These are phyloP conservation scores for Gobio gobio DNA, from an alignment of 2,113 vertebrate genomes.

Conservation along the genomic window DNA sequence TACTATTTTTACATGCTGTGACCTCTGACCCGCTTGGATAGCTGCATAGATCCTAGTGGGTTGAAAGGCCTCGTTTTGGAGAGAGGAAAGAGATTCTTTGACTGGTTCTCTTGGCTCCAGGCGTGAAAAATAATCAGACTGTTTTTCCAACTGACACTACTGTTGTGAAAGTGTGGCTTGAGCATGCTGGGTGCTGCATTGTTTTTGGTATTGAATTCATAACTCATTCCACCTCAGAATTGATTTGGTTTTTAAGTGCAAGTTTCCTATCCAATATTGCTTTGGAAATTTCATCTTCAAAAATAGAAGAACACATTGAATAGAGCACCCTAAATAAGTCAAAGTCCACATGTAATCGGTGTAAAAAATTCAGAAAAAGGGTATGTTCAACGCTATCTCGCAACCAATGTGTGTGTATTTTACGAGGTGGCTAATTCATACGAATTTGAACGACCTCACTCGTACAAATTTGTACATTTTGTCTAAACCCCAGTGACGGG, in stretches of 20 bases:
- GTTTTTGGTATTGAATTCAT: slow-evolving; percentile 32
- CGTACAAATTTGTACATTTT: too few species aligned
- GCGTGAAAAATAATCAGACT: slow-evolving; percentile 50
- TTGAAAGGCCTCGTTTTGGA: slow-evolving; percentile 61
- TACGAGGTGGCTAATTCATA: too few species aligned
- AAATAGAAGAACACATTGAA: background rate
- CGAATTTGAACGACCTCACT: too few species aligned
- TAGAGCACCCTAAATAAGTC: background rate
- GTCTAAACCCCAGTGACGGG: too few species aligned
- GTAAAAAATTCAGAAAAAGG: background rate
- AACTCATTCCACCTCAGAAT: slow-evolving; percentile 1
- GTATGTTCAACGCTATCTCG: background rate
- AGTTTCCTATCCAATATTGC: background rate
- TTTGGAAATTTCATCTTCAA: background rate
- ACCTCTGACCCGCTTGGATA: slow-evolving; percentile 63
- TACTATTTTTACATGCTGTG: slow-evolving; percentile 73
- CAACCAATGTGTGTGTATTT: too few species aligned
- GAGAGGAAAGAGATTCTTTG: slow-evolving; percentile 42
- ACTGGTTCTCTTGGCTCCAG: slow-evolving; percentile 27
- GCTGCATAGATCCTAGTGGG: slow-evolving; percentile 54
- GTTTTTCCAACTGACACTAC: slow-evolving; percentile 36
- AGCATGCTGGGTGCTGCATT: slow-evolving; percentile 21
- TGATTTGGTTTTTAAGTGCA: slow-evolving; percentile 10
- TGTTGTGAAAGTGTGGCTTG: slow-evolving; percentile 25
- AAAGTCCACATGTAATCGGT: background rate